A percentile compares a stretch with the other conserved stretches of the same genome.
These are phyloP conservation scores for Megaceryle alcyon DNA, from an alignment of 2,797 vertebrate species.

Conservation along the genomic window DNA sequence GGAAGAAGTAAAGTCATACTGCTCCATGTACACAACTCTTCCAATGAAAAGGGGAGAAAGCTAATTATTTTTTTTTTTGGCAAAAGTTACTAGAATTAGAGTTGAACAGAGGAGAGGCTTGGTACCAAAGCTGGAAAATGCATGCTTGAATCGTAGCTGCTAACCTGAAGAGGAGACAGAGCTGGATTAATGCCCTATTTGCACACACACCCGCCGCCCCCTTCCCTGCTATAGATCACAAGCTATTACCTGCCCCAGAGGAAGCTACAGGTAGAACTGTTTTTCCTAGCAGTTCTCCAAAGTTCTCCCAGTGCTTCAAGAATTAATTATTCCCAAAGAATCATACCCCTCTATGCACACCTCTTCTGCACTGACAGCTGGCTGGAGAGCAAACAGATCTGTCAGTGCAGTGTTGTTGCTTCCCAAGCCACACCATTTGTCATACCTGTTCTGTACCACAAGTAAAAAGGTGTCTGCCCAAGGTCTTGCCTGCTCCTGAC, in stretches of 20 bases:
- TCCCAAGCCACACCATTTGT: not conserved
- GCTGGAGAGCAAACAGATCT: not conserved
- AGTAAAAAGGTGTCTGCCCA: not conserved
- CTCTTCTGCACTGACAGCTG: not conserved
- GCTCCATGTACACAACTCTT: not conserved
- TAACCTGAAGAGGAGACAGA: not conserved
- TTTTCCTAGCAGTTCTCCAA: not conserved
- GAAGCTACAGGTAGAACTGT: not conserved
- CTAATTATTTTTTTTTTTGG: not conserved
- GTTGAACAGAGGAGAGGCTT: not conserved
- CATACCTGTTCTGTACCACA: fast-evolving
- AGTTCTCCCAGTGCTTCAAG: not conserved
- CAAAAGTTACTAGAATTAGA: not conserved
- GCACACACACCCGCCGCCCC: not conserved
- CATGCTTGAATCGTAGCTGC: not conserved
- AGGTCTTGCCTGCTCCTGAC: not conserved
- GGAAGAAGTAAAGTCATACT: not conserved
- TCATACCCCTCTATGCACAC: not conserved
- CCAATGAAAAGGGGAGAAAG: not conserved
- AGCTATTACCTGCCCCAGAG: not conserved
- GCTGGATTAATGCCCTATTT: not conserved
- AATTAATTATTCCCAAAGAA: not conserved
- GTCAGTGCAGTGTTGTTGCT: not conserved
- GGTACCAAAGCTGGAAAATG: not conserved
- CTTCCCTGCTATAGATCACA: not conserved